Evolutionary conservation across 2,797 vertebrate genomes (phyloP), one percentile per base, ranked within the genome.

Genomic region (Xenentodon cancila): DNA sequence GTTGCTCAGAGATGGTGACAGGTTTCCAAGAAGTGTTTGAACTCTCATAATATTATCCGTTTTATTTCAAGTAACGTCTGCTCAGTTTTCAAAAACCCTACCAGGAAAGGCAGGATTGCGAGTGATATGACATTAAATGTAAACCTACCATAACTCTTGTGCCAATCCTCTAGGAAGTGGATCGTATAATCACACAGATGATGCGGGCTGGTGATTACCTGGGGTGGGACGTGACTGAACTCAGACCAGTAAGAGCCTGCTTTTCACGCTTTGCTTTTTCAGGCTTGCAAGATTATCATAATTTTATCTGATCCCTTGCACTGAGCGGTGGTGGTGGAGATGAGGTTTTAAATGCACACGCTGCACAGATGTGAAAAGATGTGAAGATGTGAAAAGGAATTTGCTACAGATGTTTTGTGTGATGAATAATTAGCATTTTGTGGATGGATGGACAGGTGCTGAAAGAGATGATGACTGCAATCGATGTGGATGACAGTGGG

Each of bases 151-250:
- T 22, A 71, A 68, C 13, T 13, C 1, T 70, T 49, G 42, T 65
- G 44, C 76, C 18, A 79, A 34, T 81, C 66, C 53, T 57, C 40
- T 75, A 97, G 96, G 96, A 97, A 85, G 95, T 97, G 76, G 96
- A 97, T 74, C 94, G 93, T 67, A 96, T 97, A 49, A 95, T 97
- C 77, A 90, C 90, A 3, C 96, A 97, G 86, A 97, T 97, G 96
- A 96, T 96, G 94, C 90, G 94, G 8, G 94, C 96, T 42, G 96
- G 95, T 37, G 93, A 97, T 62, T 97, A 97, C 72, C 88, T 97
- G 68, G 96, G 96, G 49, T 97, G 96, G 96, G 96, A 97, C 5
- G 94, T 96, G 67, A 94, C 93, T 3, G 96, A 97, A 82, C 93
- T 97, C 74, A 94, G 92, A 87, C 95, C 95, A 47, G 96, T 97